Base-by-base conservation (phyloP, 2,888 invertebrate species). In the Brachynemurus nebulosus region DNA sequence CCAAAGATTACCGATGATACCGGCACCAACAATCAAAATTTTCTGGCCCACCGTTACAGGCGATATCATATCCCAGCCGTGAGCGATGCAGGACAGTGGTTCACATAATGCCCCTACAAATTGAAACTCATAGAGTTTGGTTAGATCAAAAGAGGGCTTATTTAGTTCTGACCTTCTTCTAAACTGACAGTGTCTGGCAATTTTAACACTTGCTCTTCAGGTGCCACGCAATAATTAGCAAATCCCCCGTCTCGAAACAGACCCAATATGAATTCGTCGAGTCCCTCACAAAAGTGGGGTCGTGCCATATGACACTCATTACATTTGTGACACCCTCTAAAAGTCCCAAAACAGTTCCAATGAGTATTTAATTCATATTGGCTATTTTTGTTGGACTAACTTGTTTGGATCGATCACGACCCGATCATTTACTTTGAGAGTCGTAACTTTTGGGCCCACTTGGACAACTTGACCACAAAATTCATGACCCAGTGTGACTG, bases 371-470 rank as follows among this genome's bases (percentile, higher is more conserved):
- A 16, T 33, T 33, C 4, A 9, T 6, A 14, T 14, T 14, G 4
- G 33, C 5, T 33, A 6, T 33, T 14, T 33, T 25, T 25, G 8
- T 8, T 25, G 9, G 33, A 53, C 57, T 60, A 59, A 77, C 78
- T 65, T 66, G 59, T 81, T 80, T 0, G 82, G 81, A 55, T 82
- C 81, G 0, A 80, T 72, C 3, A 72, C 74, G 1, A 83, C 80
- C 44, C 66, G 70, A 57, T 83, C 78, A 0, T 81, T 81, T 3
- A 70, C 63, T 58, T 76, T 74, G 51, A 78, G 70, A 40, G 60
- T 59, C 2, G 50, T 63, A 2, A 79, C 74, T 0, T 62, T 61
- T n/a, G 64, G 56, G 2, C 82, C 83, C 1, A 71, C 65, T 1
- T 70, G 70, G 20, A 68, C 63, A 1, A 80, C 65, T 0, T 65